Base-by-base conservation (phyloP, 1,140 invertebrate species). In the Leguminivora glycinivorella region DNA sequence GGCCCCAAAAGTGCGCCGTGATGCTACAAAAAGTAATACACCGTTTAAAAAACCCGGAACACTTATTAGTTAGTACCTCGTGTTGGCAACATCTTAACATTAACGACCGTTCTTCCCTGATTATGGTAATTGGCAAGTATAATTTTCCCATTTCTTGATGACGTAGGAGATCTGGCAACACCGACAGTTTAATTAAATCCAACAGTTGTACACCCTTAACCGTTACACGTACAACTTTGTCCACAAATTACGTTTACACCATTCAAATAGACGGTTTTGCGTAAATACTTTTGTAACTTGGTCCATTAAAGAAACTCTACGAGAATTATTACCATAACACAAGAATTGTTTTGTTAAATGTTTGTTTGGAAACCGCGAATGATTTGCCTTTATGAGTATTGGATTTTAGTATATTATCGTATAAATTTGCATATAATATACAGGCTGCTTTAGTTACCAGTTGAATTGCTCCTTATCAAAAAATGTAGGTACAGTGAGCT, bases 171-270 rank as follows among this genome's bases (percentile, higher is more conserved):
- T 56, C 67, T 69, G 67, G 68, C 56, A 77, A 72, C 72, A 73
- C 75, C 69, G 78, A 75, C 75, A 73, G 73, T 83, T 87, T 83
- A 87, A 88, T 86, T 86, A 84, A 85, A 87, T 83, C 78, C 76
- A 76, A 71, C 74, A 75, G 76, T 81, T 83, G 82, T 84, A 80
- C 83, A 80, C 81, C 74, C 78, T 70, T 72, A 81, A 82, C 80
- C 82, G 84, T 87, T 83, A 85, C 78, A 84, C 81, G 76, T 72
- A 73, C 73, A 87, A 88, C 80, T 87, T 88, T 80, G 69, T 79
- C 83, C 80, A 84, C 84, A 89, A 87, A 87, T 88, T 86, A 86
- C 83, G 79, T 88, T 85, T 88, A 82, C 83, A 85, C 82, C 82
- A 84, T 85, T 88, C 81, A 83, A 83, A 86, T 87, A 83, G 78